Conservation (phyloP, 2,888 invertebrate species). For the Dynastes maya region DNA sequence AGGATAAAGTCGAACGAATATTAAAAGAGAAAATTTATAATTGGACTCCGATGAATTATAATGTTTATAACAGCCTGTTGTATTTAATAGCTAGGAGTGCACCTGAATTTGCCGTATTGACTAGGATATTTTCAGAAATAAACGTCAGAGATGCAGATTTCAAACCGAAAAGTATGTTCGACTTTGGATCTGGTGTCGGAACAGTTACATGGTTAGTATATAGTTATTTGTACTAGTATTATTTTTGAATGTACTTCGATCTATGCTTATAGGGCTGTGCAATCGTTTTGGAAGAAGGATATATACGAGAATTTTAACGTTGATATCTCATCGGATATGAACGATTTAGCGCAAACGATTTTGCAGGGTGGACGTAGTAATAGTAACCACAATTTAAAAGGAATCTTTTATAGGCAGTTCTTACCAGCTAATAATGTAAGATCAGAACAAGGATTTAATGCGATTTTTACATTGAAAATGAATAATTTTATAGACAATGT, state of each 20-base stretch:
- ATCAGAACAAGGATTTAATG: slow-evolving; percentile 11
- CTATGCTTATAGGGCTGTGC: slow-evolving; percentile 74
- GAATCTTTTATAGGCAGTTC: slow-evolving; percentile 86
- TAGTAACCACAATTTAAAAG: slow-evolving; percentile 74
- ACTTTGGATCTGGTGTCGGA: slow-evolving; percentile 94
- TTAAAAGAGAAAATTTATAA: slow-evolving; percentile 78
- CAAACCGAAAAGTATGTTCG: slow-evolving; percentile 84
- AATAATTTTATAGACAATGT: slow-evolving; percentile 73
- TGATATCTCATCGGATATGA: slow-evolving; percentile 87
- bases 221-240: slow-evolving; percentile 48
- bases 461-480: background rate
- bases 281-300: slow-evolving; percentile 79
- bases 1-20: slow-evolving; percentile 73
- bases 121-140: slow-evolving; percentile 84
- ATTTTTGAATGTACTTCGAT: slow-evolving; percentile 30
- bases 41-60: slow-evolving; percentile 84
- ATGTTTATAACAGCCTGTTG: slow-evolving; percentile 76
- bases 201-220: slow-evolving; percentile 82
- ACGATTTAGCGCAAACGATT: slow-evolving; percentile 83
- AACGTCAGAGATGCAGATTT: slow-evolving; percentile 77
- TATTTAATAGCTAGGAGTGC: slow-evolving; percentile 83
- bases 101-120: slow-evolving; percentile 83
- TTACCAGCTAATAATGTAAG: slow-evolving; percentile 78
- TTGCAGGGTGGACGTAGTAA: slow-evolving; percentile 79
- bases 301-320: slow-evolving; percentile 90